These are phyloP conservation scores for Gnathonemus longibarbis DNA, from an alignment of 2,113 vertebrate genomes.

Conservation along the genomic window DNA sequence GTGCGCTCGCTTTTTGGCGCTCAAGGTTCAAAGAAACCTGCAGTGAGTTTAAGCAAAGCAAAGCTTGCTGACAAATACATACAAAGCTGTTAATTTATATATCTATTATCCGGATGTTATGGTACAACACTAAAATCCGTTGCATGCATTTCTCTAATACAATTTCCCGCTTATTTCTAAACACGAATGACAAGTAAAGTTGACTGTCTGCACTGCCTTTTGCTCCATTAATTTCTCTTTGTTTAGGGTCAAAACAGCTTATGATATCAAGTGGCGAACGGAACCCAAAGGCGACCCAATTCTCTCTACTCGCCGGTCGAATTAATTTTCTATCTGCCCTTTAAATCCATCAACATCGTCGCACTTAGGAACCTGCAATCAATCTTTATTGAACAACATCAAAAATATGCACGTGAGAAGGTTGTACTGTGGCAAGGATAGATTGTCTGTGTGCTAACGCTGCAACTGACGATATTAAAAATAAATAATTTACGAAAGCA, in stretches of 20 bases:
- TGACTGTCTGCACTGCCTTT: not conserved
- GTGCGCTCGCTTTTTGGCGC: slow-evolving; percentile 3
- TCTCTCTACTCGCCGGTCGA: not conserved
- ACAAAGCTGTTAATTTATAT: not conserved
- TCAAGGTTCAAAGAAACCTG: not conserved
- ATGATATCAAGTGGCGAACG: not conserved
- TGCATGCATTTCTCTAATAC: not conserved
- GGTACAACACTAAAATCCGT: not conserved
- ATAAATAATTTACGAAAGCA: not conserved
- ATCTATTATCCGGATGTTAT: not conserved
- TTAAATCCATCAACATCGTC: not conserved
- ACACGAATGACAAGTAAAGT: not conserved
- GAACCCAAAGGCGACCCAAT: not conserved
- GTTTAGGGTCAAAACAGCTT: not conserved
- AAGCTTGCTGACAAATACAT: not conserved
- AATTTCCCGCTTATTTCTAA: not conserved
- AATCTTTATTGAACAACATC: not conserved
- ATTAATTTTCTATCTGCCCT: not conserved
- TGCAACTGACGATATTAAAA: not conserved
- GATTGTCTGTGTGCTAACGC: not conserved
- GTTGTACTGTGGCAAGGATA: not conserved
- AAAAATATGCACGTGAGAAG: not conserved
- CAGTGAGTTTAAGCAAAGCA: not conserved
- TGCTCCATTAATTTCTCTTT: not conserved
- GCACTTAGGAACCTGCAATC: not conserved